These are phyloP conservation scores for Gobio gobio DNA, from an alignment of 2,113 vertebrate species.

Conservation along the genomic window DNA sequence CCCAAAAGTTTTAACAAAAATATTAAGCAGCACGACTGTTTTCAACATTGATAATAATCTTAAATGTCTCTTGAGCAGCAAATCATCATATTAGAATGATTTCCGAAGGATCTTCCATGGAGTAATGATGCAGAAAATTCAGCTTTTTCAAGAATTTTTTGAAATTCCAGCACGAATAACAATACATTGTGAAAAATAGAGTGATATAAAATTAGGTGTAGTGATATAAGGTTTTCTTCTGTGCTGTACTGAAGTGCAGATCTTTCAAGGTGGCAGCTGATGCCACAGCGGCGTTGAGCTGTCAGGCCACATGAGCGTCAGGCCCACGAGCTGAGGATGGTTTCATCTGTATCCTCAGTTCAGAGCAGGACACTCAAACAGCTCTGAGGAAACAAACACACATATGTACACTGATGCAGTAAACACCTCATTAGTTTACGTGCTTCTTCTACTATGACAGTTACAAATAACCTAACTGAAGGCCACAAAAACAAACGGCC, in stretches of 20 bases:
- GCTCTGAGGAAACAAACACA: slow-evolving; percentile 13
- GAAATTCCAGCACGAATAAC: neutral
- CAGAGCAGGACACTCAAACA: slow-evolving; percentile 1
- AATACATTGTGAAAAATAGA: neutral
- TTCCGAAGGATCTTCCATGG: neutral
- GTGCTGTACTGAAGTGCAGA: neutral
- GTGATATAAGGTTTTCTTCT: neutral
- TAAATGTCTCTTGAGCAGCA: no score
- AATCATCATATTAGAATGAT: neutral
- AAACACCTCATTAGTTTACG: slow-evolving; percentile 12
- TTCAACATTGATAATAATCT: no score
- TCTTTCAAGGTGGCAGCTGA: neutral
- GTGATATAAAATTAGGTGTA: neutral
- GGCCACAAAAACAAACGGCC: neutral
- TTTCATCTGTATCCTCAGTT: neutral
- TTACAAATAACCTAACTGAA: neutral
- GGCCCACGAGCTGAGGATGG: neutral
- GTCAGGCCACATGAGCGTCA: slow-evolving; percentile 14
- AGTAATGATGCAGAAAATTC: neutral
- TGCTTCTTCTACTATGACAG: neutral
- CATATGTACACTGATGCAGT: neutral
- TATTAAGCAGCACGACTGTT: no score
- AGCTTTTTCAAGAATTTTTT: neutral
- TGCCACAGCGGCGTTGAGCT: neutral
- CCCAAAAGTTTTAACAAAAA: no score